These are phyloP conservation scores for Tursiops truncatus DNA, from an alignment of 2,113 vertebrate genomes.

Conservation along the genomic window DNA sequence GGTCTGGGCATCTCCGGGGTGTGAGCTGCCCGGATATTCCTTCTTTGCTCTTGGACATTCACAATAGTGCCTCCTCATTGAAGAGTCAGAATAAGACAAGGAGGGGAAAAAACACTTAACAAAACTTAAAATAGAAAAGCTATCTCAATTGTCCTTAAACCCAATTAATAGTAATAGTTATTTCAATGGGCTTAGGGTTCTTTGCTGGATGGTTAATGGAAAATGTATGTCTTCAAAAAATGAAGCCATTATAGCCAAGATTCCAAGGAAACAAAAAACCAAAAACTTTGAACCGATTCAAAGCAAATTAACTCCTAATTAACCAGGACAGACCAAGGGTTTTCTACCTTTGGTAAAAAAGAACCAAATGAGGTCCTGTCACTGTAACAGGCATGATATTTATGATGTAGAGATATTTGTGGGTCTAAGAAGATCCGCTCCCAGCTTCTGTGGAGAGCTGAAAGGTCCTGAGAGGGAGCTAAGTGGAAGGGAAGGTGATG, in stretches of 20 bases:
- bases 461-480: not conserved
- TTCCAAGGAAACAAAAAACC: constrained; percentile 9
- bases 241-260: not conserved
- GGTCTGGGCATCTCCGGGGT: not conserved
- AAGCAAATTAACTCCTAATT: not conserved
- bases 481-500: not conserved
- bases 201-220: not conserved
- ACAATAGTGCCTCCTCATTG: not conserved
- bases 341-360: not conserved
- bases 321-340: not conserved
- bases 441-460: not conserved
- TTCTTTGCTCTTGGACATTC: not conserved
- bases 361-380: not conserved
- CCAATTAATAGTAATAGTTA: not conserved
- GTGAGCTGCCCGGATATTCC: not conserved
- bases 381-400: not conserved
- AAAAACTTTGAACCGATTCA: not conserved
- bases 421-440: not conserved
- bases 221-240: not conserved
- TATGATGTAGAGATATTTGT: not conserved
- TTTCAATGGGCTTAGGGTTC: not conserved
- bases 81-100: not conserved
- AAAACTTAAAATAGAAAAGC: constrained; percentile 21
- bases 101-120: not conserved
- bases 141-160: not conserved